These are phyloP conservation scores for Buathra laborator DNA, from an alignment of 2,888 invertebrate genomes.

Conservation along the genomic window DNA sequence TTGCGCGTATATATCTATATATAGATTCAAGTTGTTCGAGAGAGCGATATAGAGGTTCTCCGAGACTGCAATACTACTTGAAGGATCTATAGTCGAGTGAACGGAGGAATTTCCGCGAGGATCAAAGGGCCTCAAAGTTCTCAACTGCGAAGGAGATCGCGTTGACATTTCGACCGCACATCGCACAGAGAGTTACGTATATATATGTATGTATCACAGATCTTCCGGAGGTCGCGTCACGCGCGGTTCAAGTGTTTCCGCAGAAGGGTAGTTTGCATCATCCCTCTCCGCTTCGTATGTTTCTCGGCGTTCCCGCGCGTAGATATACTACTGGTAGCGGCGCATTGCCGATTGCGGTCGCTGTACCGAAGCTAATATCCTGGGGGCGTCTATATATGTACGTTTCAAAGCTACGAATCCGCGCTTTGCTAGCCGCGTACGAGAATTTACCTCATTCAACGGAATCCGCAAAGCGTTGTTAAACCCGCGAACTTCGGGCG, in stretches of 20 bases:
- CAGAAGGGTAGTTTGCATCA: constrained; percentile 3
- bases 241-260: constrained; percentile 3
- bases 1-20: neutral
- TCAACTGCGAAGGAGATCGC: constrained; percentile 1
- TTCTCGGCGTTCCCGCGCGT: neutral
- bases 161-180: constrained; percentile 32
- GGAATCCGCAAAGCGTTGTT: neutral
- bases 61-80: constrained; percentile 1
- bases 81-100: constrained; percentile 14
- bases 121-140: constrained; percentile 24
- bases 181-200: neutral
- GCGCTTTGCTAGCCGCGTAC: neutral
- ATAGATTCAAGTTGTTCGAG: neutral
- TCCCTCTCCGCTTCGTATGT: neutral
- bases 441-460: neutral
- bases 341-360: constrained; percentile 35
- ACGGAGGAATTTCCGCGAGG: neutral
- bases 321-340: neutral
- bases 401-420: neutral
- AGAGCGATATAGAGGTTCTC: neutral
- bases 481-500: constrained; percentile 5
- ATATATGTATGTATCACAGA: no score
- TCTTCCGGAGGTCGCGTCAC: constrained; percentile 4
- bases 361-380: constrained; percentile 43
- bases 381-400: constrained; percentile 17